phyloP scores from a whole-genome alignment of 2,113 vertebrate species.

The Trichomycterus rosablanca region DNA sequence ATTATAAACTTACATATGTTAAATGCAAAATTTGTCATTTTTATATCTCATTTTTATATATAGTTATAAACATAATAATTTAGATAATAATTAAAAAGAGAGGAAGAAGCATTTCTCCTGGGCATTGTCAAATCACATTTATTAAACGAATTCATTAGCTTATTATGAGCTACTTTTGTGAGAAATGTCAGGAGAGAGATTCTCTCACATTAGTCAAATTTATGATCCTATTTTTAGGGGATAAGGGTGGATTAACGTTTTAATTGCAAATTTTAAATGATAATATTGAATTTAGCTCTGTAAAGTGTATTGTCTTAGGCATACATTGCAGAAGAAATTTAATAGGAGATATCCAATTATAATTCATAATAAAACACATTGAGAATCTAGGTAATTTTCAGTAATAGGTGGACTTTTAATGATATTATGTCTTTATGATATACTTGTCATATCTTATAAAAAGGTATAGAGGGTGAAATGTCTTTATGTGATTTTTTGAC shows the following conservation, averaged over 20 bases:
- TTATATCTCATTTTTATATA: no score
- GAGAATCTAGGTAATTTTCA: slow-evolving; percentile 6
- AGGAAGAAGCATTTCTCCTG: slow-evolving; percentile 12
- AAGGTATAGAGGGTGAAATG: slow-evolving; percentile 5
- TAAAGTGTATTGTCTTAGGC: slow-evolving; percentile 29
- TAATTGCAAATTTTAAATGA: slow-evolving; percentile 58
- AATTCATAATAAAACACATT: slow-evolving; percentile 30
- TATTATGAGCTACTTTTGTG: slow-evolving; percentile 55
- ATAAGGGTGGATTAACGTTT: slow-evolving; percentile 61
- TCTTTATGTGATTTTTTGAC: slow-evolving; percentile 12
- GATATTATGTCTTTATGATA: slow-evolving; percentile 1
- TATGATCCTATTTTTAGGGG: slow-evolving; percentile 61
- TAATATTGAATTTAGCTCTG: slow-evolving; percentile 41
- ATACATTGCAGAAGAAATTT: slow-evolving; percentile 13
- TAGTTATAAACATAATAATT: no score
- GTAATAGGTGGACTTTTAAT: slow-evolving; percentile 1
- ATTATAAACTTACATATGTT: no score
- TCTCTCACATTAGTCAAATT: slow-evolving; percentile 62
- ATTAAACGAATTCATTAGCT: slow-evolving; percentile 65
- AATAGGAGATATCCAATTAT: slow-evolving; percentile 12
- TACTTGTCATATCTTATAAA: slow-evolving; percentile 1
- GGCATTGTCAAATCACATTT: slow-evolving; percentile 51
- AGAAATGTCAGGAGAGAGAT: slow-evolving; percentile 60
- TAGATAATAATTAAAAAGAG: not conserved
- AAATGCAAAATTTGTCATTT: no score